Base-by-base conservation (phyloP, 1,140 invertebrate genomes). In the Scaptomyza graminum region DNA sequence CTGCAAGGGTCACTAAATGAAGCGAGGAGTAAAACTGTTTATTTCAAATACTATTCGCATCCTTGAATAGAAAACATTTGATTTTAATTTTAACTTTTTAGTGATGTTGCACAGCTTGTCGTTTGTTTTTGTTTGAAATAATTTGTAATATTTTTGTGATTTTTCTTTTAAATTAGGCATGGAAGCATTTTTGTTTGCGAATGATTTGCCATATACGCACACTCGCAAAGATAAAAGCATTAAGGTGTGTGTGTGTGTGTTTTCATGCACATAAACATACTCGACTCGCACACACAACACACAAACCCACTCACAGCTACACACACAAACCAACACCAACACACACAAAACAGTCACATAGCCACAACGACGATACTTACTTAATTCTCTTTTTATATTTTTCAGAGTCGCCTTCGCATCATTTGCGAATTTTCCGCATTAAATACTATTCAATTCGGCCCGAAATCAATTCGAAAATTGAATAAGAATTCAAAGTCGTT, bases 341-440 rank as follows among this genome's bases (percentile, higher is more conserved):
- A 76, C 72, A 52, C 16, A 68, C 73, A 75, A 63, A 55, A 41
- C 63, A 61, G 63, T 52, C 70, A 78, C 52, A 72, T 76, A 79
- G 79, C 77, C 77, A 79, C 68, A 80, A 62, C 74, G 70, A 74
- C 71, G 70, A 76, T 82, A 82, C 79, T 83, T 82, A 82, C 79
- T 82, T 82, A 83, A 82, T 82, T 82, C 79, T 83, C 79, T 81
- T 81, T 78, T 25, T 57, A 31, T 57, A 41, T 70, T 63, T 69
- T 74, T 74, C 59, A 74, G 59, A 74, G 71, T 68, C 71, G 64
- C 67, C 52, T 74, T 82, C 66, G 82, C 72, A 79, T 79, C 79
- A 83, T 83, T 83, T 83, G 79, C 79, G 79, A 83, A 83, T 83
- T 83, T 83, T 83, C 79, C 79, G 75, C 79, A 83, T 79, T 82